These are phyloP conservation scores for Rhabdophis nuchalis DNA, from an alignment of 2,797 vertebrate species.

Conservation along the genomic window DNA sequence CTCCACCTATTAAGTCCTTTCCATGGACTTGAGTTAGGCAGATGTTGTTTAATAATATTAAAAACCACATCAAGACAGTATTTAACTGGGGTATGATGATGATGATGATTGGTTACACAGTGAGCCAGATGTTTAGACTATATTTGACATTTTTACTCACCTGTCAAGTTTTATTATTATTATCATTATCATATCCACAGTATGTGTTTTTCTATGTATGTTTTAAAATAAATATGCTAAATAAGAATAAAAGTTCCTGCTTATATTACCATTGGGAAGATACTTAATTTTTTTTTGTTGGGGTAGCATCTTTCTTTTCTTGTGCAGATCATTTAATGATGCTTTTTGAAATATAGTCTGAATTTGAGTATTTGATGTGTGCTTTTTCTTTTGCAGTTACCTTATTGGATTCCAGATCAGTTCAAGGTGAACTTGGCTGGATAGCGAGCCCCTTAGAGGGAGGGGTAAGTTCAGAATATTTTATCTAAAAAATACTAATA, in stretches of 20 bases:
- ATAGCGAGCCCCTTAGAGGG: conserved; percentile 95
- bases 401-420: conserved; percentile 95
- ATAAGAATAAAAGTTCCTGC: conserved; percentile 24
- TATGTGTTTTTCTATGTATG: neutral
- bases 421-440: conserved; percentile 98
- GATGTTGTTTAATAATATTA: neutral
- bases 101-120: neutral
- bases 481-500: conserved; percentile 66
- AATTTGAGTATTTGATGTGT: conserved; percentile 65
- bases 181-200: neutral
- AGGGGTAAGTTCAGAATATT: conserved; percentile 86
- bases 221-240: neutral
- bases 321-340: conserved; percentile 64
- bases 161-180: neutral
- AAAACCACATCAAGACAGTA: neutral
- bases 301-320: conserved; percentile 28
- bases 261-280: conserved; percentile 41
- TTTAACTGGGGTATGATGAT: neutral
- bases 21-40: neutral
- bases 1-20: neutral
- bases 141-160: neutral
- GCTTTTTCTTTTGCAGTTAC: conserved; percentile 81
- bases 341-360: conserved; percentile 38
- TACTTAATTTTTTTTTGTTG: conserved; percentile 48
- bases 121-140: neutral